Conservation (phyloP, 2,113 vertebrate genomes). For the Nesoenas mayeri region DNA sequence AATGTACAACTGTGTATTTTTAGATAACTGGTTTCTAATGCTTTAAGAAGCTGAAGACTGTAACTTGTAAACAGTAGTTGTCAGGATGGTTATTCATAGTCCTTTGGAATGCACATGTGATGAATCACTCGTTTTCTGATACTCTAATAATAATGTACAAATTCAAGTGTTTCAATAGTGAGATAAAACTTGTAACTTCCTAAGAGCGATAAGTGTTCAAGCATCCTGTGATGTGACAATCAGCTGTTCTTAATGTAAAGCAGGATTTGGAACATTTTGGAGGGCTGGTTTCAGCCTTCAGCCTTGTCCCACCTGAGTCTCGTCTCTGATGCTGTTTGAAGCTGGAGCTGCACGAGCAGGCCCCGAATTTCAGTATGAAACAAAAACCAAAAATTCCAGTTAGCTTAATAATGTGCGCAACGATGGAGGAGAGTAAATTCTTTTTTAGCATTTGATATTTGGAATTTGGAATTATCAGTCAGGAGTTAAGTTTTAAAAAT, state of each 20-base stretch:
- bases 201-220: accelerated
- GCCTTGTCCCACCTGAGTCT: background rate
- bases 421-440: accelerated
- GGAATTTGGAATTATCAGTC: background rate
- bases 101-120: background rate
- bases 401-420: accelerated
- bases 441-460: background rate
- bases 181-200: background rate
- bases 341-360: background rate
- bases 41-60: background rate
- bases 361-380: background rate
- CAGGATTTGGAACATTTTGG: background rate
- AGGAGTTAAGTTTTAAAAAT: background rate
- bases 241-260: background rate
- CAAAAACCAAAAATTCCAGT: background rate
- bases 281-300: background rate
- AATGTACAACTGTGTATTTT: background rate
- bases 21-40: background rate
- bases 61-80: background rate
- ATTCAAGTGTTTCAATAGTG: background rate
- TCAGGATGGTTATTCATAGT: background rate
- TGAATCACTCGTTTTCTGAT: accelerated
- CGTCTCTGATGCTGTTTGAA: background rate
- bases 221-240: too few species aligned
- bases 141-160: background rate